Percentiles rank a stretch among this genome's conserved stretches.
phyloP scores from a whole-genome alignment of 2,888 invertebrate species.

The Tiliacea citrago region DNA sequence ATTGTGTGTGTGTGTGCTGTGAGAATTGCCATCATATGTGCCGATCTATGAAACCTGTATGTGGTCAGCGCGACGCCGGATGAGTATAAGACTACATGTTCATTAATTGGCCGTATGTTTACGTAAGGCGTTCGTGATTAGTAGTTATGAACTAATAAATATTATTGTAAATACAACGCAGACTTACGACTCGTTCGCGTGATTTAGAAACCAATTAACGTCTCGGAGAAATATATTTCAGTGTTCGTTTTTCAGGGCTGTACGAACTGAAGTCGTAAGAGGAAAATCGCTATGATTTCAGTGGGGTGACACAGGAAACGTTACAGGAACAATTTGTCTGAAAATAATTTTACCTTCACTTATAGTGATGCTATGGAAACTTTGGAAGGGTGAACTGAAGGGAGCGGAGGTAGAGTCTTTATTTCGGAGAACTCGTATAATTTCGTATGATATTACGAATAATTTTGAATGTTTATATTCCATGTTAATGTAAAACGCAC shows the following conservation, averaged over 20 bases:
- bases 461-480: background rate
- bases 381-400: conserved; percentile 11
- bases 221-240: conserved; percentile 58
- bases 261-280: conserved; percentile 19
- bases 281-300: conserved; percentile 27
- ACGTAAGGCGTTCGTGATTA: conserved; percentile 66
- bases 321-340: conserved; percentile 37
- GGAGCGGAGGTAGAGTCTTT: background rate
- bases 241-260: conserved; percentile 55
- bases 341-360: conserved; percentile 33
- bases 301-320: conserved; percentile 43
- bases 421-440: background rate
- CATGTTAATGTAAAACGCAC: background rate
- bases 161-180: conserved; percentile 63
- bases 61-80: conserved; percentile 48
- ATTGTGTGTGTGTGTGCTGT: conserved; percentile 70
- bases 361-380: conserved; percentile 7
- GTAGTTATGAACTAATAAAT: conserved; percentile 62
- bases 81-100: conserved; percentile 59
- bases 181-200: conserved; percentile 67
- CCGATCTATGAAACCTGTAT: conserved; percentile 28
- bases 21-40: conserved; percentile 75
- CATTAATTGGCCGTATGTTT: conserved; percentile 62
- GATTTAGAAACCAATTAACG: conserved; percentile 69
- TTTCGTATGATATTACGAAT: background rate